Evolutionary conservation across 2,888 invertebrate genomes (phyloP), one percentile per base, ranked within the genome.

Genomic region (Ophonus ardosiacus): DNA sequence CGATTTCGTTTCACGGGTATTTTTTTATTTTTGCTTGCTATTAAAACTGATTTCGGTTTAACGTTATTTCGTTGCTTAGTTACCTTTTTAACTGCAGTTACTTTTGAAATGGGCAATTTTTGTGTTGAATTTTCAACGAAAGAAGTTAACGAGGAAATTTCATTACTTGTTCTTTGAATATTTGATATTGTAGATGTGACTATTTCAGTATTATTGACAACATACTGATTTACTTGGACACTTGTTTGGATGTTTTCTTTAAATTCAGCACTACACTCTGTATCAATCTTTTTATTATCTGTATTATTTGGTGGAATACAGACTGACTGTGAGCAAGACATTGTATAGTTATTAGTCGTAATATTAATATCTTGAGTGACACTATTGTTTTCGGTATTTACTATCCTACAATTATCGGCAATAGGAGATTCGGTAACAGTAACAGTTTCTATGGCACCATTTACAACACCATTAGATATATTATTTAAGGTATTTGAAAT

Each of bases 41-140:
- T 80, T 7, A 88, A 82, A 71, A 86, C 80, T 87, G 86, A 6
- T 88, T 31, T 43, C 87, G 87, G 79, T 86, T 84, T 21, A 83
- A 61, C 38, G 85, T 81, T 59, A 84, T 84, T 84, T 85, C 57
- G 21, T 51, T 51, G 51, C 57, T 68, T 68, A 10, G 18, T 57
- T 21, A 56, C 7, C 24, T 68, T 68, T 15, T 79, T 51, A 24
- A 79, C 59, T 7, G 79, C 13, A 24, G 79, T 38, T 10, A 61
- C n/a, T 80, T 80, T 80, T 21, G 80, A 40, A 24, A 80, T 80
- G 7, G 80, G 80, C 17, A 80, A 5, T 31, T 80, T 80, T 31
- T 40, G 59, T 21, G 78, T 15, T 57, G 10, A 24, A 31, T 78
- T 78, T 78, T 78, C 57, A 57, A 78, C 78, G 13, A 38, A 74